phyloP scores from a whole-genome alignment of 1,140 invertebrate genomes.

The Drosophila pandora region DNA sequence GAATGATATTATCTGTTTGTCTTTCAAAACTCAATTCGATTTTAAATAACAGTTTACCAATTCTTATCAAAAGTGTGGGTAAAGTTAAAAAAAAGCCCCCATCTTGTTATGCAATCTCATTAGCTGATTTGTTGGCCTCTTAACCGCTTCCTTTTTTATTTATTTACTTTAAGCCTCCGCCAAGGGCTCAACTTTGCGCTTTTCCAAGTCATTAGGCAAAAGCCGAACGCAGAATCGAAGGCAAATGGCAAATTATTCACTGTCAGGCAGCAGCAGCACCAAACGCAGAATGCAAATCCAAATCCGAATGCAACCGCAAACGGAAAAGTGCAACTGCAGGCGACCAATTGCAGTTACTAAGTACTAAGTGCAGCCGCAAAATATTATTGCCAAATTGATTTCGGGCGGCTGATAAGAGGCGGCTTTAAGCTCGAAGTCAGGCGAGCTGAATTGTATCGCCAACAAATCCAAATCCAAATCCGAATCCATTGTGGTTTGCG shows the following conservation, averaged over 20 bases:
- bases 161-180: conserved; percentile 6
- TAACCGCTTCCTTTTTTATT: conserved; percentile 25
- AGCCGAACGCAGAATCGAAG: conserved; percentile 55
- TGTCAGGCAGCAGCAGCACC: conserved; percentile 58
- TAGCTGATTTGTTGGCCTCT: neutral
- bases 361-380: conserved; percentile 36
- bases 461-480: neutral
- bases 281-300: conserved; percentile 5
- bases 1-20: neutral
- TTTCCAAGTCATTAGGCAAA: conserved; percentile 71
- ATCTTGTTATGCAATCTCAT: conserved; percentile 8
- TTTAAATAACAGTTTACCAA: neutral
- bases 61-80: neutral
- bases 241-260: conserved; percentile 79
- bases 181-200: conserved; percentile 68
- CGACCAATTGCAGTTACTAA: conserved; percentile 51
- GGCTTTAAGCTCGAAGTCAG: conserved; percentile 27
- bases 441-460: conserved; percentile 18
- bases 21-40: neutral
- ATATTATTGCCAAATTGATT: conserved; percentile 81
- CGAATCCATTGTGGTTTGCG: conserved; percentile 28
- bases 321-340: conserved; percentile 13
- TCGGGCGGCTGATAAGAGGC: conserved; percentile 59
- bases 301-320: conserved; percentile 38
- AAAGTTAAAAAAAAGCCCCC: too few relatives aligned